These are phyloP conservation scores for Caenorhabditis sp. DNA, from an alignment of 2,888 invertebrate species.

Conservation along the genomic window DNA sequence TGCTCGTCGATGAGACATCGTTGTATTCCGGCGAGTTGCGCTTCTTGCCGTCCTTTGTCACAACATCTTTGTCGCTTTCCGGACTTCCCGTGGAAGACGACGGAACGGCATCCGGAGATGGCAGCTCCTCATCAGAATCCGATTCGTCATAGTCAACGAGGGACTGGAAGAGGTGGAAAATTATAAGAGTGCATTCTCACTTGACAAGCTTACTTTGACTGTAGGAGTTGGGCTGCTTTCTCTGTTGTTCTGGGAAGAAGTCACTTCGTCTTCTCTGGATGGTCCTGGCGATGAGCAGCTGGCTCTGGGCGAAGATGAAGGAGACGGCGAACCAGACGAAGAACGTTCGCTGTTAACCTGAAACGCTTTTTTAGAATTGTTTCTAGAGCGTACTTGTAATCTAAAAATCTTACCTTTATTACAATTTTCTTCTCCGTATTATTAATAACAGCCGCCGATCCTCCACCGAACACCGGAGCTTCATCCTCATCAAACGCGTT, in stretches of 20 bases:
- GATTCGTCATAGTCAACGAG: slow-evolving; percentile 76
- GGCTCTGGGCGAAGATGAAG: slow-evolving; percentile 60
- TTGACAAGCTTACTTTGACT: slow-evolving; percentile 39
- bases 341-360: slow-evolving; percentile 64
- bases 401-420: slow-evolving; percentile 65
- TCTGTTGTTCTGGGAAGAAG: slow-evolving; percentile 70
- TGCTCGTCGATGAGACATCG: slow-evolving; percentile 65
- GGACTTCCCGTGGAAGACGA: slow-evolving; percentile 75
- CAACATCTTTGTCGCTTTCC: slow-evolving; percentile 54
- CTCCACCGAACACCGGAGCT: slow-evolving; percentile 62
- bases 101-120: slow-evolving; percentile 67
- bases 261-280: slow-evolving; percentile 74
- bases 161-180: slow-evolving; percentile 54
- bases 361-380: slow-evolving; percentile 43
- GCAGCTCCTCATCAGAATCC: slow-evolving; percentile 69
- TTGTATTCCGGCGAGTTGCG: slow-evolving; percentile 59
- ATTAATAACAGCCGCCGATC: slow-evolving; percentile 37
- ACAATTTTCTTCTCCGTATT: slow-evolving; percentile 68
- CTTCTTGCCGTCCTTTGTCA: slow-evolving; percentile 29
- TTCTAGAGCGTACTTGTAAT: not conserved
- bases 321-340: slow-evolving; percentile 63
- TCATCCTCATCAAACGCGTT: slow-evolving; percentile 71
- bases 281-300: slow-evolving; percentile 60
- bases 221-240: slow-evolving; percentile 61
- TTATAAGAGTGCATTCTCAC: not conserved